A percentile compares a stretch with the other conserved stretches of the same genome.
These are phyloP conservation scores for Ligdia adustata DNA, from an alignment of 2,888 invertebrate species.

Conservation along the genomic window DNA sequence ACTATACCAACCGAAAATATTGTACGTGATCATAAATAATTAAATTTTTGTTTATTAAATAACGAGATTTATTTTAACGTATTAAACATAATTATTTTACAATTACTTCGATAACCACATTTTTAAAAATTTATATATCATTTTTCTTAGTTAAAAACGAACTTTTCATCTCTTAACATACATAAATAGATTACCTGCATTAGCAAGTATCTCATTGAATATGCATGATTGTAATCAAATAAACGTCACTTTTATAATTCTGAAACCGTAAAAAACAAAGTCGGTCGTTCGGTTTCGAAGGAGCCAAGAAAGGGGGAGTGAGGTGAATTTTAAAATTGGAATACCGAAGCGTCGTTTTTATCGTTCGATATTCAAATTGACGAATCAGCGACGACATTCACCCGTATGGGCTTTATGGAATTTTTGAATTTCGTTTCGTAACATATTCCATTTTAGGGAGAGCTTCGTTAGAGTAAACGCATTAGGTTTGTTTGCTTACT, in stretches of 20 bases:
- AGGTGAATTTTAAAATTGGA: constrained; percentile 67
- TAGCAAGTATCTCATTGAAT: constrained; percentile 22
- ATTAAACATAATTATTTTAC: too few species aligned
- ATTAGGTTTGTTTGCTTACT: constrained; percentile 13
- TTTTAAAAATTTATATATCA: too few species aligned
- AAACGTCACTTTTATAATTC: constrained; percentile 37
- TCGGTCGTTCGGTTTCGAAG: constrained; percentile 8
- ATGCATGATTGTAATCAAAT: constrained; percentile 40
- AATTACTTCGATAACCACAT: too few species aligned
- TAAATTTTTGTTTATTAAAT: too few species aligned
- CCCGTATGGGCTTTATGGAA: constrained; percentile 27
- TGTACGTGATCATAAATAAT: too few species aligned
- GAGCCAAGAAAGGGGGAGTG: constrained; percentile 41
- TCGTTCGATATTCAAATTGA: constrained; percentile 64
- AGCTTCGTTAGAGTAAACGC: constrained; percentile 17
- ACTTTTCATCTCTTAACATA: neutral
- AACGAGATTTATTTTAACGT: too few species aligned
- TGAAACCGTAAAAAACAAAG: constrained; percentile 18
- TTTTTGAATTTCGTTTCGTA: constrained; percentile 15
- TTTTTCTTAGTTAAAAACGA: too few species aligned
- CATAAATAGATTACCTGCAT: constrained; percentile 20
- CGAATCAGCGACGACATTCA: constrained; percentile 50
- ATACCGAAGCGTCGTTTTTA: constrained; percentile 52
- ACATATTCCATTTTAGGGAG: constrained; percentile 12
- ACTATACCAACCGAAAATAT: too few species aligned